phyloP scores from a whole-genome alignment of 2,888 invertebrate species.

The Mellilla xanthometata region DNA sequence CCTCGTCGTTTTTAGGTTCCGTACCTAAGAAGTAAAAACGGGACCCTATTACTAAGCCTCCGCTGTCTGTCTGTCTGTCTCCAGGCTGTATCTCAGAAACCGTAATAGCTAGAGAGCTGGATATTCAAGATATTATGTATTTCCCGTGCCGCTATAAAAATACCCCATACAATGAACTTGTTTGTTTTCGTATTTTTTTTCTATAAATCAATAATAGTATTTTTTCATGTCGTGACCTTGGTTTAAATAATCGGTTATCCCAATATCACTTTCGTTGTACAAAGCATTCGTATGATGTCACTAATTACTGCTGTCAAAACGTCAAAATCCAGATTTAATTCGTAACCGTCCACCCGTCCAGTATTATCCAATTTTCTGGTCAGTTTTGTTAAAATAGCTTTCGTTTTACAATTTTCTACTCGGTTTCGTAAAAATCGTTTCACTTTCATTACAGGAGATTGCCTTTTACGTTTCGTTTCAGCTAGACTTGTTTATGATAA shows the following conservation, averaged over 20 bases:
- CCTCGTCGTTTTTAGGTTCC: no score
- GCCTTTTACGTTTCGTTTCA: neutral
- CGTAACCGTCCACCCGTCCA: neutral
- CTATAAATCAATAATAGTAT: no score
- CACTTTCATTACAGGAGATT: neutral
- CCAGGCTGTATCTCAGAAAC: no score
- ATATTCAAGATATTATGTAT: no score
- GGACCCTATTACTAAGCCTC: no score
- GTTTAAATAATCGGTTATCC: neutral
- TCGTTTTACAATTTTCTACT: neutral
- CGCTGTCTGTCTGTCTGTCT: no score
- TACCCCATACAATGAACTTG: no score
- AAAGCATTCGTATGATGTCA: neutral
- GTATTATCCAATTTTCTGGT: conserved; percentile 1
- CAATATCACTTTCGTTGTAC: neutral
- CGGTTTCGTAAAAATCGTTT: neutral
- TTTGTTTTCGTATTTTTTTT: no score
- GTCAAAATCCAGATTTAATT: neutral
- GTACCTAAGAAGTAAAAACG: no score
- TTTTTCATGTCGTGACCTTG: no score
- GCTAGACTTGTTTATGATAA: neutral
- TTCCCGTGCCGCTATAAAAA: no score
- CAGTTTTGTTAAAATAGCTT: neutral
- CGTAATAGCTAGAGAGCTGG: no score
- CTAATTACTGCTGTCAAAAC: neutral